phyloP scores from a whole-genome alignment of 2,797 vertebrate species.

The Buphagus erythrorhynchus region DNA sequence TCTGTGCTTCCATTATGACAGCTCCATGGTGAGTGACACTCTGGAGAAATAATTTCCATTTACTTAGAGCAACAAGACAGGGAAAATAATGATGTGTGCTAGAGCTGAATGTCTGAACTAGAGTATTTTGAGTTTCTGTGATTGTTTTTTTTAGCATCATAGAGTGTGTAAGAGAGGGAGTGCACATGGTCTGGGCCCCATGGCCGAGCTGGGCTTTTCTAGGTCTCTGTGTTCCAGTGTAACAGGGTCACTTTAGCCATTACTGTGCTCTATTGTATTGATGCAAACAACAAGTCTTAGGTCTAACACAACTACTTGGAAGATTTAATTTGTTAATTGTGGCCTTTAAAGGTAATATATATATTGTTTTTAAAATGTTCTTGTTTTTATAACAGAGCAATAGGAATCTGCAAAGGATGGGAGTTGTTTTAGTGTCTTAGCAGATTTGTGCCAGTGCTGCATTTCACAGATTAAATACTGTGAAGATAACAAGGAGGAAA shows the following conservation, averaged over 20 bases:
- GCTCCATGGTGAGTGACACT: not conserved
- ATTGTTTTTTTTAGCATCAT: accelerated
- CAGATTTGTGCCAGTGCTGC: not conserved
- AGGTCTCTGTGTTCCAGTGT: not conserved
- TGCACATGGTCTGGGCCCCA: accelerated
- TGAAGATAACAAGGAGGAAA: not conserved
- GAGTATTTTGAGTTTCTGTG: accelerated
- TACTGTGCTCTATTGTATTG: not conserved
- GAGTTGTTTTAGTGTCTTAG: not conserved
- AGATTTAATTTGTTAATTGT: not conserved
- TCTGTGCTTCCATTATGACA: accelerated
- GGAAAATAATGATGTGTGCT: not conserved
- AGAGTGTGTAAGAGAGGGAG: not conserved
- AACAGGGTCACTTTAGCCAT: not conserved
- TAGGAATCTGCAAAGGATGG: not conserved
- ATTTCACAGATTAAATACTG: not conserved
- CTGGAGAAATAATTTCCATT: not conserved
- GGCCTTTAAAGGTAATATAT: not conserved
- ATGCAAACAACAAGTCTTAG: not conserved
- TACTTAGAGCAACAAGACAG: not conserved
- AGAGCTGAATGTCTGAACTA: not conserved
- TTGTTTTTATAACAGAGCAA: not conserved
- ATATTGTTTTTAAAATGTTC: not conserved
- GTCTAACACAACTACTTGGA: not conserved
- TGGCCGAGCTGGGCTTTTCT: not conserved